Evolutionary conservation across 1,140 invertebrate species (phyloP), one percentile per base, ranked within the genome.

Genomic region (Drosophila subpulchrella): DNA sequence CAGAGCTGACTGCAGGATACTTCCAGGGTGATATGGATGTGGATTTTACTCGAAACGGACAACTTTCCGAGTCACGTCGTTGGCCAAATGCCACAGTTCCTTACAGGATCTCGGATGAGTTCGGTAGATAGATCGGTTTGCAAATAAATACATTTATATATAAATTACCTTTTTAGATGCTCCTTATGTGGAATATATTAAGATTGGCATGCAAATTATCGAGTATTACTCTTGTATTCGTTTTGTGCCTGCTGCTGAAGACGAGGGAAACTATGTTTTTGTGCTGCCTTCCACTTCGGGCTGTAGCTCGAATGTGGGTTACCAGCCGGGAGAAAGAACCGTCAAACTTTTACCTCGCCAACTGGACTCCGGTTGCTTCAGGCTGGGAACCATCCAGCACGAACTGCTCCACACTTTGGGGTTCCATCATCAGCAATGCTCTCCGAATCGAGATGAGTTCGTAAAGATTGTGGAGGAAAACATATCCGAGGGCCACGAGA

Each of bases 361-460:
- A 3, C 44, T 84, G 32, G 91, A 90, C 47, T n/a, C 8, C 0
- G 81, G 78, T 4, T 93, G 92, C 56, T 90, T 93, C 8, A 92
- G 17, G 70, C 83, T 60, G 53, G 94, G 93, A 11, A 94, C 94
- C 6, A 93, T 96, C 15, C 93, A 95, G 8, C 95, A 96, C 63
- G 95, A 96, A 84, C 82, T 96, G 8, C 92, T 96, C 50, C 95
- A 96, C 75, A 78, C 95, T 0, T 90, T 96, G 12, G 96, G 96
- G 0, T 96, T 96, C 78, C 94, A 94, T 79, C 95, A 97, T 79
- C 96, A 96, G 92, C 96, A 97, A 88, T 95, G 95, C 78, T 93
- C 95, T 6, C 91, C 93, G 1, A 94, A 97, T 88, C 93, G 96
- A 55, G 96, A 97, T 80, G 93, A 95, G 1, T 96, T 94, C 79